Evolutionary conservation across 2,888 invertebrate genomes (phyloP).

Genomic region (Glaucopsyche alexis): DNA sequence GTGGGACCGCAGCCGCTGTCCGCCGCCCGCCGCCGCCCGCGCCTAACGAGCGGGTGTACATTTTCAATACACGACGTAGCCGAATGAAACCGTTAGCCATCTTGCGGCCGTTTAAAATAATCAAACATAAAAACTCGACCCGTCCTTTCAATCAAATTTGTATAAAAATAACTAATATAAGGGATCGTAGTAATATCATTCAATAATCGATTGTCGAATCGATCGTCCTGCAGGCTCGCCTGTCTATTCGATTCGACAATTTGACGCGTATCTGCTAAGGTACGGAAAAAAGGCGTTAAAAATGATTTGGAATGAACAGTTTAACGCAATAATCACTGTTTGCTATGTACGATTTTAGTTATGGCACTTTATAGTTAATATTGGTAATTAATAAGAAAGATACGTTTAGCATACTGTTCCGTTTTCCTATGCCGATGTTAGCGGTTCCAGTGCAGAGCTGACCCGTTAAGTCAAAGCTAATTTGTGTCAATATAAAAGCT

Average conservation of each 20-base stretch:
- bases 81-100: constrained; percentile 45
- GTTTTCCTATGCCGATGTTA: not conserved
- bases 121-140: constrained; percentile 32
- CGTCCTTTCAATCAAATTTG: not conserved
- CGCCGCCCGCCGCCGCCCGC: constrained; percentile 45
- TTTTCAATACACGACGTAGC: constrained; percentile 59
- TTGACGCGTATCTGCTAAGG: not conserved
- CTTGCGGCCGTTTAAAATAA: constrained; percentile 34
- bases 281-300: not conserved
- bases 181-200: constrained; percentile 3
- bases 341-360: too few species aligned
- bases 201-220: not conserved
- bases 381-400: not conserved
- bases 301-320: not conserved
- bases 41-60: constrained; percentile 71
- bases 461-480: constrained; percentile 30
- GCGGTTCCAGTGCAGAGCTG: not conserved
- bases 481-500: constrained; percentile 29
- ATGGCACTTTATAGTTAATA: not conserved
- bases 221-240: not conserved
- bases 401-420: not conserved
- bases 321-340: not conserved
- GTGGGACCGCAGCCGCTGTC: constrained; percentile 66
- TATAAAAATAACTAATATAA: not conserved
- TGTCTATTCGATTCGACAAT: not conserved